Evolutionary conservation across 2,888 invertebrate species (phyloP), one percentile per base, ranked within the genome.

Genomic region (Drosophila tanythrix): DNA sequence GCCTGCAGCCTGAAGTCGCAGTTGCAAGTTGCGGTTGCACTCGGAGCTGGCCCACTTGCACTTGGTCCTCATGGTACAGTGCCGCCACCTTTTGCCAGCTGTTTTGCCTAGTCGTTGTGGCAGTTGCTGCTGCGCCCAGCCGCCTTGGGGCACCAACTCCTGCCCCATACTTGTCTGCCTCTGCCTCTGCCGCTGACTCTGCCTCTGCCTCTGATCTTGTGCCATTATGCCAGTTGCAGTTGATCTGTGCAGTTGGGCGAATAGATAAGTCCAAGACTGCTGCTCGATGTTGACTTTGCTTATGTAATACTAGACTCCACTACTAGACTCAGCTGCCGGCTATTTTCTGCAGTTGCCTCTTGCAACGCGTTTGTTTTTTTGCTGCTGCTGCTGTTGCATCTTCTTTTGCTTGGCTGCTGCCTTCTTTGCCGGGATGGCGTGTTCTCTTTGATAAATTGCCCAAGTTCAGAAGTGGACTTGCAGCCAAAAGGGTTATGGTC

Each of bases 21-120:
- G 60, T 53, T 66, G 50, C 31, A 43, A 63, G 52, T 57, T 57
- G 38, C 21, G 65, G 71, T 38, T 62, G 60, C 59, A 46, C 25
- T 60, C 38, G 43, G 46, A 50, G 52, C 36, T 56, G 21, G 82
- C 75, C 78, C 84, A 72, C 84, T 75, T 75, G 82, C 63, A 67
- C 27, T 56, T 27, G 56, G 74, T 86, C 55, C 70, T 65, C 69
- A 79, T 64, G 87, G 89, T 84, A 88, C 89, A 87, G 89, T 86
- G 87, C 87, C 82, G 86, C 87, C 72, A 76, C 74, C 81, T 79
- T 86, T 88, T 88, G 84, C 82, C 89, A 85, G 79, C 79, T 88
- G 88, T 74, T 72, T 71, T 35, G 73, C 55, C 64, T 38, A 51
- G 51, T 65, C 38, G 43, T 43, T 43, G 43, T 29, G 27, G 50